Base-by-base conservation (phyloP, 2,888 invertebrate genomes). In the Rhagophthalmus giganteus region DNA sequence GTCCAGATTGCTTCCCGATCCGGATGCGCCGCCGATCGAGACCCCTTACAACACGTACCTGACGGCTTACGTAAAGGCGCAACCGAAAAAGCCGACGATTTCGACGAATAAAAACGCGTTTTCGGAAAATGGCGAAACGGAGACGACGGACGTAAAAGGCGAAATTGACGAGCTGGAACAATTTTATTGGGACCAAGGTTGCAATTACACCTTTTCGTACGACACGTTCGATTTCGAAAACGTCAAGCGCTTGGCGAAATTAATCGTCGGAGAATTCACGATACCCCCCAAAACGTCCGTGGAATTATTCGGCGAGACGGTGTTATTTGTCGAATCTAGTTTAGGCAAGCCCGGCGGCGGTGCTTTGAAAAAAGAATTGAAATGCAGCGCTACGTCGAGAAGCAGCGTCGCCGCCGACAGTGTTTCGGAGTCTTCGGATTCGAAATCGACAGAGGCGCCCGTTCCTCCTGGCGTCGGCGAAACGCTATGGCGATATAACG, bases 141-240 rank as follows among this genome's bases (percentile, higher is more conserved):
- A 63, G 50, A 61, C 64, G 14, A 71, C 67, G 11, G 72, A 73
- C 31, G 75, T 78, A 61, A 74, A 77, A 1, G 77, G 79, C 31
- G n/a, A n/a, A n/a, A n/a, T n/a, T n/a, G n/a, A n/a, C n/a, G 69
- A 79, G 4, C 72, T 84, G 25, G 82, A 83, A 57, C 71, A 76
- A 57, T 84, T 82, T 70, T 85, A 85, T 64, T 75, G 79, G 2
- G 72, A 74, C 4, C 72, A 81, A 59, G 82, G 81, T 5, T 74
- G 83, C 31, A 81, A 81, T 61, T 81, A 82, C 54, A 78, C 79
- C 9, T 74, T 85, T 68, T 81, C 80, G 60, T 84, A 82, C 62
- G 77, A 79, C 57, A 60, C 70, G 0, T 76, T 84, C 39, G 81
- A 84, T 57, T 76, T 78, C 51, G 71, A 77, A 0, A 76, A 81